Evolutionary conservation across 2,113 vertebrate genomes (phyloP).

Genomic region (Anoplopoma fimbria): DNA sequence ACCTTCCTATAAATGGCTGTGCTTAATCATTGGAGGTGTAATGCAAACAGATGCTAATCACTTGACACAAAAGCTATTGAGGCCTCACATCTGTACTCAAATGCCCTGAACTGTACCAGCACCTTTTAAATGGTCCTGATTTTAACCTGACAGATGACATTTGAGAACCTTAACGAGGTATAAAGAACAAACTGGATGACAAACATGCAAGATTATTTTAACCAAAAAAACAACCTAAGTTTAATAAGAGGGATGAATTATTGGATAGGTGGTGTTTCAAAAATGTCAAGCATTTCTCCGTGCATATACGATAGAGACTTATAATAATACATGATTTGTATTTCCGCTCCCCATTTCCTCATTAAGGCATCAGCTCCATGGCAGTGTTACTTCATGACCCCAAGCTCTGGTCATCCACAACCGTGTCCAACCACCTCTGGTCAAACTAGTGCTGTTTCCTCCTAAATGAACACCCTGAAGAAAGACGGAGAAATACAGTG

Average conservation of each 20-base stretch:
- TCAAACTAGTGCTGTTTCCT: conserved; percentile 84
- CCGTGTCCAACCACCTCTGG: conserved; percentile 13
- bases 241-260: conserved; percentile 74
- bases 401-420: conserved; percentile 54
- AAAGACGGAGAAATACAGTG: background rate
- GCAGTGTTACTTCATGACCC: conserved; percentile 58
- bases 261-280: conserved; percentile 31
- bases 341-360: conserved; percentile 3
- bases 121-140: background rate
- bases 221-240: conserved; percentile 49
- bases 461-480: conserved; percentile 85
- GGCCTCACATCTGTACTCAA: background rate
- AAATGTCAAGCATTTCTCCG: conserved; percentile 28
- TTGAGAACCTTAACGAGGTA: background rate
- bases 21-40: background rate
- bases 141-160: conserved; percentile 9
- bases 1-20: background rate
- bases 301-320: conserved; percentile 19
- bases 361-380: conserved; percentile 33
- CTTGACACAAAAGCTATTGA: background rate
- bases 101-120: background rate
- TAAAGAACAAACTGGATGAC: conserved; percentile 45
- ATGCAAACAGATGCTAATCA: conserved; percentile 1
- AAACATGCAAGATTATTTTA: conserved; percentile 49
- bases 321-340: conserved; percentile 33